These are phyloP conservation scores for Muntiacus muntjak DNA, from an alignment of 2,113 vertebrate species.

Conservation along the genomic window DNA sequence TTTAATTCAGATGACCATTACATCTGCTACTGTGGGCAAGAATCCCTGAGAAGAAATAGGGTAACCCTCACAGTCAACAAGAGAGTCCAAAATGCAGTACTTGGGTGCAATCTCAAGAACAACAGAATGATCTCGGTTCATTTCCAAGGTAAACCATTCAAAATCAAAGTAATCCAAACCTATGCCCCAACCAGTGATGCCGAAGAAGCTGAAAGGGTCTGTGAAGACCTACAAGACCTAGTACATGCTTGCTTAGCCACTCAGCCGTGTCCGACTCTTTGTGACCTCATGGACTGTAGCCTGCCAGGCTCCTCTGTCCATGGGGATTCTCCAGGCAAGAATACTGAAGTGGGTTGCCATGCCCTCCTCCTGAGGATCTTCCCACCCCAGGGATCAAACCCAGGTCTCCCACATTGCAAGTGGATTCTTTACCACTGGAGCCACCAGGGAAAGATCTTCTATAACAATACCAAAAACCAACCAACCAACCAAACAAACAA, in stretches of 20 bases:
- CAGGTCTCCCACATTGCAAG: neutral
- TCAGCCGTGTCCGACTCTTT: rapidly evolving
- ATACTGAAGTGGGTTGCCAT: neutral
- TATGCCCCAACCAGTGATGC: neutral
- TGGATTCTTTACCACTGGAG: rapidly evolving
- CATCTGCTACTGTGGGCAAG: neutral
- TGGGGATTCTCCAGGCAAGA: neutral
- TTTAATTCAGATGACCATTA: neutral
- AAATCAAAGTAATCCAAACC: neutral
- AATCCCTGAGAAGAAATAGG: neutral
- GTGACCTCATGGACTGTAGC: rapidly evolving
- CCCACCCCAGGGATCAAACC: neutral
- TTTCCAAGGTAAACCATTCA: neutral
- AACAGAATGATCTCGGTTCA: neutral
- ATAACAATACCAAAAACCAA: neutral
- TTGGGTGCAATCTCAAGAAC: neutral
- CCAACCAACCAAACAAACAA: neutral
- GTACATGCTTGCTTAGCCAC: neutral
- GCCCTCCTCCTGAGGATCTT: neutral
- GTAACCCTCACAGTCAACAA: neutral
- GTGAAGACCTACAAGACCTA: neutral
- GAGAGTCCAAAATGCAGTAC: neutral
- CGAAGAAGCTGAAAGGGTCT: neutral
- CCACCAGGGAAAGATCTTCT: neutral
- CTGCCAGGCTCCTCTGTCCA: neutral